A percentile compares a stretch with the other conserved stretches of the same genome.
These are phyloP conservation scores for Argya squamiceps DNA, from an alignment of 2,797 vertebrate species.

Conservation along the genomic window DNA sequence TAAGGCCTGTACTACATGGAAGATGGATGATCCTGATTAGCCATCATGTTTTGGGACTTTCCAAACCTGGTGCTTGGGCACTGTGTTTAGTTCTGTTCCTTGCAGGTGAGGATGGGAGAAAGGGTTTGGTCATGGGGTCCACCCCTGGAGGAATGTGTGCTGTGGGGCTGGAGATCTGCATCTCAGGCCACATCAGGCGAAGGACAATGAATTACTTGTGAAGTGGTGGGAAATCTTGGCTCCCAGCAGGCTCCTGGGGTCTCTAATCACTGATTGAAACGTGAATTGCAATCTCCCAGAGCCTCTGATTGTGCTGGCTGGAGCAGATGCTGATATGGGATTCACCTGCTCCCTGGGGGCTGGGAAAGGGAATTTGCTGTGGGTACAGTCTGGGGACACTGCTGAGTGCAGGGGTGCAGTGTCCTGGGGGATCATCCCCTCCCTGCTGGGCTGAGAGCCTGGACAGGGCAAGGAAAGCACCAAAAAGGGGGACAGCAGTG, in stretches of 20 bases:
- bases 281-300: background rate
- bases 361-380: background rate
- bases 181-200: background rate
- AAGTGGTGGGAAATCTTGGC: background rate
- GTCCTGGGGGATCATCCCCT: background rate
- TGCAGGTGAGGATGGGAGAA: background rate
- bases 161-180: background rate
- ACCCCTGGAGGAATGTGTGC: background rate
- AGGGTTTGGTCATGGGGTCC: background rate
- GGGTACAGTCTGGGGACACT: background rate
- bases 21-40: background rate
- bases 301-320: rapidly evolving
- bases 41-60: background rate
- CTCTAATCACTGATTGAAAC: background rate
- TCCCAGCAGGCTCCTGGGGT: background rate
- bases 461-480: background rate
- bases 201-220: background rate
- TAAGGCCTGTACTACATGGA: rapidly evolving
- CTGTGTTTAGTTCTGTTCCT: background rate
- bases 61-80: background rate
- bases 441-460: background rate
- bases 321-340: background rate
- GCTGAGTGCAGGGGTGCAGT: rapidly evolving
- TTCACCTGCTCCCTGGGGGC: background rate
- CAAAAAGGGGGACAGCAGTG: background rate